Percentiles rank a stretch among this genome's conserved stretches.
These are phyloP conservation scores for Spatulosminthurus flaviceps DNA, from an alignment of 2,888 invertebrate genomes.

Conservation along the genomic window DNA sequence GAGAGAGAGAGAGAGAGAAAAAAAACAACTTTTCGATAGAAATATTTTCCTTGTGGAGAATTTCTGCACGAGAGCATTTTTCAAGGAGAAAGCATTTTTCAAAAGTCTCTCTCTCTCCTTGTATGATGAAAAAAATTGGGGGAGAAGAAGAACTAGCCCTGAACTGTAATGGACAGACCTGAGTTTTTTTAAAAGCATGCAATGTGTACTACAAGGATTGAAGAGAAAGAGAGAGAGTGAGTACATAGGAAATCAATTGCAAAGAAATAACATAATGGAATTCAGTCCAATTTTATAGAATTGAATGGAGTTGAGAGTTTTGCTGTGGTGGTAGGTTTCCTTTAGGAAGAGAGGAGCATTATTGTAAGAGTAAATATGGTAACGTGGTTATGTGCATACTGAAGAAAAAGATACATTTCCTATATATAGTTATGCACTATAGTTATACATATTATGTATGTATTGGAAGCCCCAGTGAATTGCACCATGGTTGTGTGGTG, in stretches of 20 bases:
- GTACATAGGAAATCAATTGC: conserved; percentile 48
- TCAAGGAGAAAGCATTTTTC: too few relatives aligned
- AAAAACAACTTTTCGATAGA: too few relatives aligned
- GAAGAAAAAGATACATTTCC: too few relatives aligned
- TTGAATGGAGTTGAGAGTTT: conserved; percentile 41
- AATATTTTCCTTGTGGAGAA: too few relatives aligned
- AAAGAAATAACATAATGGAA: conserved; percentile 54
- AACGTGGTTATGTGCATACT: too few relatives aligned
- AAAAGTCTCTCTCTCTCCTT: too few relatives aligned
- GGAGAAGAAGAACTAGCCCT: background rate
- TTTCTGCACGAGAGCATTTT: too few relatives aligned
- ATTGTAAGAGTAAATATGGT: too few relatives aligned
- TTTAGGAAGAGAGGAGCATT: too few relatives aligned
- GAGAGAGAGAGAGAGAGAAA: too few relatives aligned
- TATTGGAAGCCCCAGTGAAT: background rate
- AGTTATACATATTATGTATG: background rate
- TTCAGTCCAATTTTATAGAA: conserved; percentile 50
- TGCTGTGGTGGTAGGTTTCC: conserved; percentile 24
- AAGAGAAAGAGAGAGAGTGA: background rate
- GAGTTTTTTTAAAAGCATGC: background rate
- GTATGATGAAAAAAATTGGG: background rate
- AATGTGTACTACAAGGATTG: background rate
- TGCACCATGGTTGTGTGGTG: conserved; percentile 36
- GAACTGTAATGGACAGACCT: conserved; percentile 3
- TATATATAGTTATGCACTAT: background rate